Evolutionary conservation across 1,140 invertebrate genomes (phyloP), one percentile per base, ranked within the genome.

Genomic region (Bombus confusus): DNA sequence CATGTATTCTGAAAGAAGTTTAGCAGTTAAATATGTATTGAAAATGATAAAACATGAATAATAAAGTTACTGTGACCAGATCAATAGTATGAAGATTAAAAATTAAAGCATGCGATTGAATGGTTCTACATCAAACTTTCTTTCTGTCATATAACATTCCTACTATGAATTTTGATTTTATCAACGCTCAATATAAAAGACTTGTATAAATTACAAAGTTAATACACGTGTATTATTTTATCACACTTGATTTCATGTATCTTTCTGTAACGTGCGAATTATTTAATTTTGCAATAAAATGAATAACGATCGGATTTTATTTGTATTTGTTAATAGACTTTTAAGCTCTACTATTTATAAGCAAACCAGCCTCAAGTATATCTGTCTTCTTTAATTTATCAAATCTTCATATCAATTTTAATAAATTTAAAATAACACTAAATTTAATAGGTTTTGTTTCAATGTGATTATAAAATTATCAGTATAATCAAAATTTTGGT

Each of bases 11-110:
- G 41, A 59, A 69, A 43, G 12, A 80, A 62, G 31, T 3, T 31
- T 85, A 43, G 47, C 52, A 62, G 15, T 72, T 80, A 73, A 73
- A 64, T 80, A 85, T 85, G 68, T 85, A 79, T 59, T 22, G 34
- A 85, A 62, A 41, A 69, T 57, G 34, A 77, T 83, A 57, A 77
- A 71, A 62, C 57, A 47, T 62, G 66, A 47, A 79, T 84, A 84
- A 85, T 80, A 85, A 80, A 85, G 77, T 80, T 85, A 72, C 39
- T 64, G 47, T 73, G 77, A 85, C 68, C 77, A 80, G 18, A 73
- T 80, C 31, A 52, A 62, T 39, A 64, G 31, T 72, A 31, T 3
- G 39, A n/a, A 25, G 3, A 77, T 77, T 77, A 37, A 31, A 68
- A 66, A 34, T 69, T 69, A 13, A 77, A 57, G 22, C 31, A 37